These are phyloP conservation scores for Benitochromis conjunctus DNA, from an alignment of 2,113 vertebrate species.

Conservation along the genomic window DNA sequence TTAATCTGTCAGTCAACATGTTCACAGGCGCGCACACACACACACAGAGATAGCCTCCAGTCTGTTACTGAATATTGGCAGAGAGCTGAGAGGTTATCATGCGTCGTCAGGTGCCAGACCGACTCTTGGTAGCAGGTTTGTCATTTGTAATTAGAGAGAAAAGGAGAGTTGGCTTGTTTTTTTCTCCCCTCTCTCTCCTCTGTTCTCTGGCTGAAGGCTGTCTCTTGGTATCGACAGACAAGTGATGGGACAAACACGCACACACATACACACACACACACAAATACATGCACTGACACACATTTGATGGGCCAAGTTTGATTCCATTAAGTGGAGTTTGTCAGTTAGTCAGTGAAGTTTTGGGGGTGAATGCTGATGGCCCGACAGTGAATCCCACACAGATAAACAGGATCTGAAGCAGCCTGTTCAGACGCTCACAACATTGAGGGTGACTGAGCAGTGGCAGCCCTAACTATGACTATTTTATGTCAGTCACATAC, in stretches of 20 bases:
- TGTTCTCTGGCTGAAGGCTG: slow-evolving; percentile 53
- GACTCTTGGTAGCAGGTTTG: slow-evolving; percentile 61
- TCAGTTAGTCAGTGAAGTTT: slow-evolving; percentile 53
- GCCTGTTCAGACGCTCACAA: slow-evolving; percentile 33
- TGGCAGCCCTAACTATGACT: slow-evolving; percentile 47
- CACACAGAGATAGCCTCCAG: slow-evolving; percentile 18
- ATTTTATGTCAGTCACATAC: slow-evolving; percentile 50
- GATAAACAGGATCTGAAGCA: slow-evolving; percentile 46
- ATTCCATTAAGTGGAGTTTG: slow-evolving; percentile 70
- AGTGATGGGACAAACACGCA: slow-evolving; percentile 18
- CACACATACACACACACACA: slow-evolving; percentile 5
- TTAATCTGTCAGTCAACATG: slow-evolving; percentile 49
- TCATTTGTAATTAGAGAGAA: slow-evolving; percentile 71
- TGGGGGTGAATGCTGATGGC: slow-evolving; percentile 54
- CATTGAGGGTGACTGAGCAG: slow-evolving; percentile 48
- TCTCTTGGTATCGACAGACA: slow-evolving; percentile 63
- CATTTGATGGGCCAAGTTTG: slow-evolving; percentile 62
- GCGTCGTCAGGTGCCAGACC: slow-evolving; percentile 57
- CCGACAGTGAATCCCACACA: slow-evolving; percentile 11
- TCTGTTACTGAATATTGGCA: slow-evolving; percentile 47
- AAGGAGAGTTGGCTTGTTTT: slow-evolving; percentile 34
- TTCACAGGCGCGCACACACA: background rate
- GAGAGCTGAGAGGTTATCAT: slow-evolving; percentile 59
- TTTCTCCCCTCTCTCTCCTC: slow-evolving; percentile 3
- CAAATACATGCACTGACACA: slow-evolving; percentile 43